Percentiles rank a stretch among this genome's conserved stretches.
These are phyloP conservation scores for Chaenodraco wilsoni DNA, from an alignment of 2,797 vertebrate species.

Conservation along the genomic window DNA sequence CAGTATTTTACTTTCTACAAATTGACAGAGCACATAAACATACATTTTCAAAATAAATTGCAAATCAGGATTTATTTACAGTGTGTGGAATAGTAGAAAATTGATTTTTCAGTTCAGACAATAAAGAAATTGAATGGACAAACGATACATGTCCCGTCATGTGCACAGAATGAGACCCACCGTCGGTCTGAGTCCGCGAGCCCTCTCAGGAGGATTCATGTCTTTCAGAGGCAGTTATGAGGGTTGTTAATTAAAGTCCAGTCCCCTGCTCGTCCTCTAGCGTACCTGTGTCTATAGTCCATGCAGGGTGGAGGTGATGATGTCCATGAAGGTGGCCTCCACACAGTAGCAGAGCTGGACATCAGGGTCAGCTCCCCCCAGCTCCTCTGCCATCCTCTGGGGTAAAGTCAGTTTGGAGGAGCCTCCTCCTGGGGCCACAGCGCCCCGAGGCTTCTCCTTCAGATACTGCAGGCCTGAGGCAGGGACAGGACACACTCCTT, in stretches of 20 bases:
- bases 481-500: background rate
- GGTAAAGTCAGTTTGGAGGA: constrained; percentile 79
- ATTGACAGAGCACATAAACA: constrained; percentile 35
- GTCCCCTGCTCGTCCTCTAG: background rate
- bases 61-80: constrained; percentile 44
- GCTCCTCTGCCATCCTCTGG: constrained; percentile 83
- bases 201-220: constrained; percentile 6
- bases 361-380: constrained; percentile 89
- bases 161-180: too few relatives aligned
- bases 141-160: background rate
- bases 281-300: constrained; percentile 81
- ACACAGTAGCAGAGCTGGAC: constrained; percentile 95
- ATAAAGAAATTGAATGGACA: background rate
- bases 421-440: constrained; percentile 57
- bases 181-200: background rate
- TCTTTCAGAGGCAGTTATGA: constrained; percentile 22
- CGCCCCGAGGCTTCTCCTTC: constrained; percentile 89
- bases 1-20: constrained; percentile 55
- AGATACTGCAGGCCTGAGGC: constrained; percentile 91
- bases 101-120: constrained; percentile 4
- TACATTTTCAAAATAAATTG: constrained; percentile 34
- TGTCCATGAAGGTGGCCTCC: constrained; percentile 95
- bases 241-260: constrained; percentile 6
- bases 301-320: constrained; percentile 93
- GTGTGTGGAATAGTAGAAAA: background rate